Evolutionary conservation across 2,888 invertebrate genomes (phyloP), one percentile per base, ranked within the genome.

Genomic region (Stenolophus ochropezus): DNA sequence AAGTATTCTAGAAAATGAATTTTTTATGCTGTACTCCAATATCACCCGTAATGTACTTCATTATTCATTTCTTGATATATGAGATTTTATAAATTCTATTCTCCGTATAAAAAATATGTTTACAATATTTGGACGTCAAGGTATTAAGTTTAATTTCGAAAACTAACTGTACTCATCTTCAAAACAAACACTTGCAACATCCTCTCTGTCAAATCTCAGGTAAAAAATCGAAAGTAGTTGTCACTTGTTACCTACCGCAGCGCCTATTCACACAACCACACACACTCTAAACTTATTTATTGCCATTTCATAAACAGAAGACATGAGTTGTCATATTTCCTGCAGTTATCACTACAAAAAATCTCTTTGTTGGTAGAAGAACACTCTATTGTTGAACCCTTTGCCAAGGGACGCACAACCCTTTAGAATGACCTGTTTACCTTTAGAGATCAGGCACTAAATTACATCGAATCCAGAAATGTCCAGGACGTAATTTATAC

Each of bases 311-410:
- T 76, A 58, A 76, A 76, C 76, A 76, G 58, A 27, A 33, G 76
- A 76, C 76, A 76, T 76, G 76, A 76, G 76, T 56, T 58, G 56
- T 76, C 76, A 76, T 76, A 76, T 76, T 76, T 76, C 33, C 27
- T 76, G 33, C 14, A 53, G 20, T 58, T 76, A 76, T 76, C 76
- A 16, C 21, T 18, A 56, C 53, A 76, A 53, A 76, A 47, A 58
- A 76, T 76, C 76, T 76, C 56, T 76, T 76, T 76, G 76, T 76
- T 14, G 21, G 14, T 25, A 8, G 53, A 76, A 56, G 56, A 58
- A 56, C 27, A 8, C 56, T 56, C 76, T 18, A 58, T 75, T 75
- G 74, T 75, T 8, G 14, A 56, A 76, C 20, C 76, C 42, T 18
- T 76, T 76, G 23, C 51, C 20, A 14, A 75, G 25, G 8, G 73